These are phyloP conservation scores for Pantherophis vulpinus DNA, from an alignment of 2,797 vertebrate species.

Conservation along the genomic window DNA sequence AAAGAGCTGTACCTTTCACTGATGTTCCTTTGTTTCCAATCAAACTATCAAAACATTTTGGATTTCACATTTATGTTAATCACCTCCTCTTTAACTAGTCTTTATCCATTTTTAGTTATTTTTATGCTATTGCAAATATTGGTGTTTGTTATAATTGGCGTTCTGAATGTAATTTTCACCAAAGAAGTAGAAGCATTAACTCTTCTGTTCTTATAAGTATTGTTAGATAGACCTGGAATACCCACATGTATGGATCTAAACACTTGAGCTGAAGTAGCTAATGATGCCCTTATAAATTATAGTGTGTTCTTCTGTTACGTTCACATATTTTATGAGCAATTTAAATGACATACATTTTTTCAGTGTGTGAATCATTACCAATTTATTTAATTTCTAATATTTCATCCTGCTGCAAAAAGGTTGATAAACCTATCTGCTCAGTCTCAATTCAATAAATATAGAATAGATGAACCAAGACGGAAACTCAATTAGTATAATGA, in stretches of 20 bases:
- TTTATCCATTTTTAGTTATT: not conserved
- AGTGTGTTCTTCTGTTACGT: not conserved
- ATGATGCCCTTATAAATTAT: conserved; percentile 54
- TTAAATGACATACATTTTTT: conserved; percentile 8
- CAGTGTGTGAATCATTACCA: conserved; percentile 55
- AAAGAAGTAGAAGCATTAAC: not conserved
- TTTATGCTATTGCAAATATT: not conserved
- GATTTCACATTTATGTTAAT: conserved; percentile 44
- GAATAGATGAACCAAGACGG: conserved; percentile 74
- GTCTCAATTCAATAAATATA: conserved; percentile 64
- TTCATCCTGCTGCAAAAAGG: conserved; percentile 49
- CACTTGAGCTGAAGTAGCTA: conserved; percentile 39
- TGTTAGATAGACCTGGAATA: conserved; percentile 48
- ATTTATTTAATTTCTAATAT: conserved; percentile 48
- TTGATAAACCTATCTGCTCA: conserved; percentile 65
- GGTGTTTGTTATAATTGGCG: not conserved
- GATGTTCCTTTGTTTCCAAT: conserved; percentile 55
- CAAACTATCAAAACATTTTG: conserved; percentile 37
- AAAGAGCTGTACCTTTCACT: conserved; percentile 56
- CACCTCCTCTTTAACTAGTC: not conserved
- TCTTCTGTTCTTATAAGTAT: conserved; percentile 46
- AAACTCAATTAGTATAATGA: conserved; percentile 75
- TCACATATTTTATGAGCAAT: conserved; percentile 53
- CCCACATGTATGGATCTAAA: conserved; percentile 30
- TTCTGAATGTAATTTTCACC: not conserved